phyloP scores from a whole-genome alignment of 2,888 invertebrate genomes.

The Clusia tigrina region DNA sequence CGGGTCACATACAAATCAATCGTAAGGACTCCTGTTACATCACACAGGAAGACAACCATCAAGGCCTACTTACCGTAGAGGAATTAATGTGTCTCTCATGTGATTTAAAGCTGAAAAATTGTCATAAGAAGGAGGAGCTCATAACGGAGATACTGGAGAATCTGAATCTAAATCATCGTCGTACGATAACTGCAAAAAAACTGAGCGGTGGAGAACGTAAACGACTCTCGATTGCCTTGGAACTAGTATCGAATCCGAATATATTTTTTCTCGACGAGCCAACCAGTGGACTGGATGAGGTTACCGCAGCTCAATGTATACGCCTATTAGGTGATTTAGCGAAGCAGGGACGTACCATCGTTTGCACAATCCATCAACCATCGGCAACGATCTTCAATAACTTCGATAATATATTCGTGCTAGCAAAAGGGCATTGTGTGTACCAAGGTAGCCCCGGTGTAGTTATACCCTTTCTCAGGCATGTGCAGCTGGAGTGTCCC shows the following conservation, averaged over 20 bases:
- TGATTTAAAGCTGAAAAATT: slow-evolving; percentile 71
- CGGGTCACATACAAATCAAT: slow-evolving; percentile 75
- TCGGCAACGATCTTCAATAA: slow-evolving; percentile 72
- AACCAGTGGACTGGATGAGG: slow-evolving; percentile 76
- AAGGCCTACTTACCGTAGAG: slow-evolving; percentile 75
- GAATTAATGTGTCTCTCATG: slow-evolving; percentile 84
- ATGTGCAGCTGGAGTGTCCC: slow-evolving; percentile 70
- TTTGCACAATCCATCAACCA: slow-evolving; percentile 76
- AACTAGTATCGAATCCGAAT: slow-evolving; percentile 84
- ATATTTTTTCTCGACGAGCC: slow-evolving; percentile 87
- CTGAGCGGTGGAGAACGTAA: slow-evolving; percentile 84
- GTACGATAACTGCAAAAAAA: slow-evolving; percentile 63
- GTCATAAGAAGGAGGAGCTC: slow-evolving; percentile 48
- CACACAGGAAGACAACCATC: slow-evolving; percentile 79
- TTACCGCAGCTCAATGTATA: slow-evolving; percentile 71
- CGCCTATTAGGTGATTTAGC: slow-evolving; percentile 69
- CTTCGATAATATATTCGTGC: slow-evolving; percentile 73
- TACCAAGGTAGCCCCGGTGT: slow-evolving; percentile 72
- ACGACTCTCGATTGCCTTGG: slow-evolving; percentile 80
- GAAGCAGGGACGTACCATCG: slow-evolving; percentile 72
- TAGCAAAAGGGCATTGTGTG: slow-evolving; percentile 72
- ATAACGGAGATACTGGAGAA: slow-evolving; percentile 59
- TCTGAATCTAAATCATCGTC: slow-evolving; percentile 60
- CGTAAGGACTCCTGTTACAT: slow-evolving; percentile 82
- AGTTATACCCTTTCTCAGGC: slow-evolving; percentile 70